Evolutionary conservation across 2,888 invertebrate species (phyloP).

Genomic region (Allacma fusca): DNA sequence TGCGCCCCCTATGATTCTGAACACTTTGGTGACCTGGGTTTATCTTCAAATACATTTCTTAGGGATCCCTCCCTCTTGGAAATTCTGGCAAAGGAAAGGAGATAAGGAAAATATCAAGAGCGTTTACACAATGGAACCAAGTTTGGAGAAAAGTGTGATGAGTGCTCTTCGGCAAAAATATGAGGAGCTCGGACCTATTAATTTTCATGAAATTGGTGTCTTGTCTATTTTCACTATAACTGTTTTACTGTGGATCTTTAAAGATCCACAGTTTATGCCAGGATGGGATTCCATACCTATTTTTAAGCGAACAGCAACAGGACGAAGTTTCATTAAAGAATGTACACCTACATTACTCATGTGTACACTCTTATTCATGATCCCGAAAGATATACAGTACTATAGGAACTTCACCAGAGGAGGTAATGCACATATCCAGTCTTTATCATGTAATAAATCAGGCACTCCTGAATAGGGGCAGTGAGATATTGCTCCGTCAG

Average conservation of each 20-base stretch:
- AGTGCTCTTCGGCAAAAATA: conserved; percentile 79
- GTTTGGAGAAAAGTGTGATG: conserved; percentile 72
- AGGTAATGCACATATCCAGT: no score
- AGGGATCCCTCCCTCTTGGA: conserved; percentile 49
- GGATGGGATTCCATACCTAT: conserved; percentile 75
- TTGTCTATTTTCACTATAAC: conserved; percentile 72
- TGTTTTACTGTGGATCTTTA: conserved; percentile 86
- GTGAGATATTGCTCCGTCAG: background rate
- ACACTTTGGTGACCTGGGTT: conserved; percentile 51
- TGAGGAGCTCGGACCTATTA: conserved; percentile 78
- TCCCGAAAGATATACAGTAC: conserved; percentile 54
- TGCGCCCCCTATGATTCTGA: conserved; percentile 54
- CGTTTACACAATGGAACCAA: conserved; percentile 44
- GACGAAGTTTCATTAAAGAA: conserved; percentile 59
- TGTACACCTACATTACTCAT: conserved; percentile 57
- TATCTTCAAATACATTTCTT: conserved; percentile 58
- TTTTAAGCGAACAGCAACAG: conserved; percentile 49
- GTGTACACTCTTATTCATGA: conserved; percentile 52
- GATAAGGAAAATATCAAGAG: background rate
- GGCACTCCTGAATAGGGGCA: background rate
- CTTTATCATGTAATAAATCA: no score
- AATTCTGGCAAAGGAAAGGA: conserved; percentile 53
- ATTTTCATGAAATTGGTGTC: conserved; percentile 77
- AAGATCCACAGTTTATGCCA: conserved; percentile 84
- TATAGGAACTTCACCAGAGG: conserved; percentile 52